Evolutionary conservation across 2,888 invertebrate genomes (phyloP).

Genomic region (Serrognathus titanus): DNA sequence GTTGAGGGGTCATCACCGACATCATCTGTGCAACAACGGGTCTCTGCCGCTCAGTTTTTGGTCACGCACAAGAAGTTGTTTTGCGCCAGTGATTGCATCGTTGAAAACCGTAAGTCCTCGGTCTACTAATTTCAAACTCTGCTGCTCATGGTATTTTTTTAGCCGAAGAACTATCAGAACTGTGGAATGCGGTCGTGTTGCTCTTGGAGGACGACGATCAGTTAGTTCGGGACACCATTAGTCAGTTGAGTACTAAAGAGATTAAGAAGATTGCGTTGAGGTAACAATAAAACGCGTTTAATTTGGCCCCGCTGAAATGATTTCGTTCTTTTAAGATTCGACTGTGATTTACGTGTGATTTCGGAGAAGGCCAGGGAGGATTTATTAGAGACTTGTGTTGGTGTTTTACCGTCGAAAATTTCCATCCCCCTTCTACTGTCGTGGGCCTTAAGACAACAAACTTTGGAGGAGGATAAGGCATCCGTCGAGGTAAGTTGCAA

Average conservation of each 20-base stretch:
- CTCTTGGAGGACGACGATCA: slow-evolving; percentile 56
- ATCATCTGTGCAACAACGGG: slow-evolving; percentile 33
- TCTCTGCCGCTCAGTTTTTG: slow-evolving; percentile 35
- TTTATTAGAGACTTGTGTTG: slow-evolving; percentile 31
- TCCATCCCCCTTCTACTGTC: slow-evolving; percentile 36
- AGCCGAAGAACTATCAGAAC: slow-evolving; percentile 10
- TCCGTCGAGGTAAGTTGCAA: slow-evolving; percentile 25
- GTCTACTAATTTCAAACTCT: neutral
- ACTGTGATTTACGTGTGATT: slow-evolving; percentile 24
- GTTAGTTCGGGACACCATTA: slow-evolving; percentile 44
- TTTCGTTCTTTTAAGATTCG: slow-evolving; percentile 12
- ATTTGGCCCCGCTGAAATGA: neutral
- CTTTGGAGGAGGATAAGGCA: slow-evolving; percentile 10
- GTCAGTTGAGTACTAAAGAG: slow-evolving; percentile 23
- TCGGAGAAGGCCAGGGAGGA: slow-evolving; percentile 40
- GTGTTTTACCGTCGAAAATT: slow-evolving; percentile 28
- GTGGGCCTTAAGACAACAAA: slow-evolving; percentile 36
- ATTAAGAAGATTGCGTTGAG: neutral
- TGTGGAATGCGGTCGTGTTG: slow-evolving; percentile 48
- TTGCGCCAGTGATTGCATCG: slow-evolving; percentile 8
- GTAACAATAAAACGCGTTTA: neutral
- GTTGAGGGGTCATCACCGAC: slow-evolving; percentile 34
- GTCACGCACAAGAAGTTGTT: slow-evolving; percentile 26
- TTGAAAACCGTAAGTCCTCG: slow-evolving; percentile 5
- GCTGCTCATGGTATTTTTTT: neutral